Percentiles rank a stretch among this genome's conserved stretches.
Conservation (phyloP, 2,797 vertebrate species). For the Arnoldichthys spilopterus region DNA sequence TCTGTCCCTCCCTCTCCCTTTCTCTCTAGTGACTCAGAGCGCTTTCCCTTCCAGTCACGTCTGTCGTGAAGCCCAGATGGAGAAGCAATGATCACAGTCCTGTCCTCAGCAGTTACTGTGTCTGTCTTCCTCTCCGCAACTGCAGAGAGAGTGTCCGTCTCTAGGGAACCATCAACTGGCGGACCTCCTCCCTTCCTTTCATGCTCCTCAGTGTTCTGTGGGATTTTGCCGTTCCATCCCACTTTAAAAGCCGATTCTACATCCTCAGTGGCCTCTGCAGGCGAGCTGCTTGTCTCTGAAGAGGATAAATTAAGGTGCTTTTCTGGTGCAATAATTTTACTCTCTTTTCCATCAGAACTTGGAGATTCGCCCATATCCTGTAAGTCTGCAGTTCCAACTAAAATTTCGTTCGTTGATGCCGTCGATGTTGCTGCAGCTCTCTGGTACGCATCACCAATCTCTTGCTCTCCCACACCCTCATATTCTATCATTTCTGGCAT, state of each 20-base stretch:
- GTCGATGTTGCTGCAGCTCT: constrained; percentile 65
- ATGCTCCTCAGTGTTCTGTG: constrained; percentile 69
- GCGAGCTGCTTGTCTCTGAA: constrained; percentile 65
- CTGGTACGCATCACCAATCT: constrained; percentile 67
- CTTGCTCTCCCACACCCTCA: constrained; percentile 71
- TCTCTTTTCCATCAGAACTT: constrained; percentile 59
- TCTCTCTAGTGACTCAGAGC: constrained; percentile 65
- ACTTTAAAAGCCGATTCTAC: constrained; percentile 62
- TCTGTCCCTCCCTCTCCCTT: constrained; percentile 61
- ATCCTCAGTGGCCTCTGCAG: constrained; percentile 64
- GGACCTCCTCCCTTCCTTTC: constrained; percentile 67
- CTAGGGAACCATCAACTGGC: constrained; percentile 53
- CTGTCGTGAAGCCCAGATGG: constrained; percentile 61
- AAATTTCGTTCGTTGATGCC: constrained; percentile 58
- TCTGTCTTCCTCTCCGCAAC: constrained; percentile 65
- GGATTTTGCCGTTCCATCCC: constrained; percentile 73
- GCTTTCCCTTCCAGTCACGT: constrained; percentile 68
- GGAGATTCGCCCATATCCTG: constrained; percentile 57
- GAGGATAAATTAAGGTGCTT: constrained; percentile 59
- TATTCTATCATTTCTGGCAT: constrained; percentile 79
- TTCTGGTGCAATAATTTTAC: constrained; percentile 53
- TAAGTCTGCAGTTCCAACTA: constrained; percentile 51
- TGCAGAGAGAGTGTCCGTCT: constrained; percentile 58
- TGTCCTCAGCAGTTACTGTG: constrained; percentile 58
- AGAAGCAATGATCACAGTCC: constrained; percentile 48